phyloP scores from a whole-genome alignment of 2,888 invertebrate genomes.

The Lingula anatina region DNA sequence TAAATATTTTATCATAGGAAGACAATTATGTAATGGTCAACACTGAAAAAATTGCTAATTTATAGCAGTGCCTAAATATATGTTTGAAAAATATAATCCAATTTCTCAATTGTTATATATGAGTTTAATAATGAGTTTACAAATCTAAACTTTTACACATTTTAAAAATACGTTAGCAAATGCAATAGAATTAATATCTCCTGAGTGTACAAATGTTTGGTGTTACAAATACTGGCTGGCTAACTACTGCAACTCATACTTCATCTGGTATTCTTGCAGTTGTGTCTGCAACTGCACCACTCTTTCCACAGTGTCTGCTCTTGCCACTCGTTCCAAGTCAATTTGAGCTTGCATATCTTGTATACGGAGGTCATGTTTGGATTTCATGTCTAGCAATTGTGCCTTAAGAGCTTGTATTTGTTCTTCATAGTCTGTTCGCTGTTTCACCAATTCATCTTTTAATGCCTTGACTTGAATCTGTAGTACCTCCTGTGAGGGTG shows the following conservation, averaged over 20 bases:
- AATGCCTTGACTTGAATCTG: slow-evolving; percentile 13
- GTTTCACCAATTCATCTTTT: slow-evolving; percentile 13
- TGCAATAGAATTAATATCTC: no score
- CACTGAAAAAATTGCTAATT: no score
- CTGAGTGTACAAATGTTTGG: no score
- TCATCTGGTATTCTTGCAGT: slow-evolving; percentile 28
- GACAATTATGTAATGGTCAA: no score
- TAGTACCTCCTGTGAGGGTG: slow-evolving; percentile 6
- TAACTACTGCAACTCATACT: slow-evolving; percentile 28
- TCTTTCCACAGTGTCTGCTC: slow-evolving; percentile 29
- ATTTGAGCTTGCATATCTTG: slow-evolving; percentile 21
- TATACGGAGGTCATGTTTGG: slow-evolving; percentile 27
- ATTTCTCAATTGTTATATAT: no score
- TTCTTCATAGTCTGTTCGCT: slow-evolving; percentile 10
- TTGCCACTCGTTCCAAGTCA: slow-evolving; percentile 24
- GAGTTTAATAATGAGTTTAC: no score
- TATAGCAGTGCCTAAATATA: no score
- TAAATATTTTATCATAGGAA: no score
- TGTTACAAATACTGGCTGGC: no score
- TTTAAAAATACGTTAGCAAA: no score
- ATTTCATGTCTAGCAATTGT: slow-evolving; percentile 19
- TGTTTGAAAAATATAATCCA: no score
- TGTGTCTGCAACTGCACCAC: slow-evolving; percentile 30
- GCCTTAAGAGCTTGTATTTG: slow-evolving; percentile 17
- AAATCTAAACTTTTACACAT: no score